Evolutionary conservation across 2,888 invertebrate species (phyloP).

Genomic region (Machimus atricapillus): DNA sequence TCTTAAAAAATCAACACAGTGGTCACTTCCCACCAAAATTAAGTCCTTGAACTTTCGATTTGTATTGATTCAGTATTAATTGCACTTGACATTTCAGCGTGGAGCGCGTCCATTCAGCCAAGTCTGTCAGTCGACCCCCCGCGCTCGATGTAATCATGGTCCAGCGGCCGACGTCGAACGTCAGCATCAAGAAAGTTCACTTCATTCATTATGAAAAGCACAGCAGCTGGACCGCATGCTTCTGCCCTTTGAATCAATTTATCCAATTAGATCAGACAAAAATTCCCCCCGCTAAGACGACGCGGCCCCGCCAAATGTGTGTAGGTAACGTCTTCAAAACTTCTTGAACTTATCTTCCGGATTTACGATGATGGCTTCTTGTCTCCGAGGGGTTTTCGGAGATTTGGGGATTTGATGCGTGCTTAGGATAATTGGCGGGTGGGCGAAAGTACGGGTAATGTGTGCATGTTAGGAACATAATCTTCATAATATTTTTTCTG

Average conservation of each 20-base stretch:
- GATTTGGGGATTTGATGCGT: not conserved
- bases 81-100: constrained; percentile 14
- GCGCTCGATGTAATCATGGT: not conserved
- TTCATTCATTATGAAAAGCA: constrained; percentile 32
- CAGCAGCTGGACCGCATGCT: constrained; percentile 22
- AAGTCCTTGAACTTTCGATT: not conserved
- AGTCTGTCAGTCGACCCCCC: not conserved
- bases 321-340: not conserved
- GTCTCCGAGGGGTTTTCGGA: not conserved
- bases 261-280: constrained; percentile 45
- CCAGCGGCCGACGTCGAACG: not conserved
- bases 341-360: not conserved
- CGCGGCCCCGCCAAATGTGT: not conserved
- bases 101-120: not conserved
- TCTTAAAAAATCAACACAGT: not conserved
- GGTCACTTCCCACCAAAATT: not conserved
- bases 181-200: constrained; percentile 4
- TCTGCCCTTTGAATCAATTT: constrained; percentile 48
- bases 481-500: not conserved
- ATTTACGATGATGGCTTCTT: not conserved
- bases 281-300: constrained; percentile 14
- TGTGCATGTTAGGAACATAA: not conserved
- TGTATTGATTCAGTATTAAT: not conserved
- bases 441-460: not conserved
- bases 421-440: not conserved